phyloP scores from a whole-genome alignment of 2,888 invertebrate genomes.

The Hyles lineata region DNA sequence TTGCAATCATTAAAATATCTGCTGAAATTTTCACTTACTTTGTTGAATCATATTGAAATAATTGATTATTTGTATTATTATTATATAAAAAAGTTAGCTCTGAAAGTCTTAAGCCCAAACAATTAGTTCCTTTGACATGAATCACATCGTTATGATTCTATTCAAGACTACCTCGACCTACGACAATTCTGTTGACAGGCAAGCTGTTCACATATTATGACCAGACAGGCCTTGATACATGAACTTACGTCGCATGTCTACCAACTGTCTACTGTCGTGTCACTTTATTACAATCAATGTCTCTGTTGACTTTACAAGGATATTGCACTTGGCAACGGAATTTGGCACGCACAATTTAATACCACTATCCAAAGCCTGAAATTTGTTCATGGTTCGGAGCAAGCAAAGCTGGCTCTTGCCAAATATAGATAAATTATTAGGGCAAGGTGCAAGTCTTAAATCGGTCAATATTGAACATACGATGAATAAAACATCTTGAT shows the following conservation, averaged over 20 bases:
- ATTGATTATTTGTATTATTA: too few species aligned
- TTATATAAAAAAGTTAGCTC: too few species aligned
- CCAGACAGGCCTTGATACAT: neutral
- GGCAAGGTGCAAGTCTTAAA: neutral
- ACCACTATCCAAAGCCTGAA: neutral
- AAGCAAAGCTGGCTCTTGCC: neutral
- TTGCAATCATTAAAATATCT: too few species aligned
- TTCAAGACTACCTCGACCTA: neutral
- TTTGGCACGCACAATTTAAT: neutral
- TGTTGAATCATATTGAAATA: too few species aligned
- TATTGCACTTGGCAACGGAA: conserved; percentile 6
- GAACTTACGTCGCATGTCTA: conserved; percentile 6
- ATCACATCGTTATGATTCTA: neutral
- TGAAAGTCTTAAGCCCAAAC: too few species aligned
- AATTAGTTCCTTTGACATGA: neutral
- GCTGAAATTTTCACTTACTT: too few species aligned
- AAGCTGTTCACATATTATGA: conserved; percentile 2
- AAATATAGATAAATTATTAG: neutral
- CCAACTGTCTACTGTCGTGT: neutral
- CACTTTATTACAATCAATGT: conserved; percentile 15
- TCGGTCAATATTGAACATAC: too few species aligned
- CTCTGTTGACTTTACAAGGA: neutral
- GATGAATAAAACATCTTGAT: too few species aligned
- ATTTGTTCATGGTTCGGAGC: neutral
- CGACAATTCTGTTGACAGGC: conserved; percentile 1